phyloP scores from a whole-genome alignment of 2,797 vertebrate species.

The Pseudochaenichthys georgianus region DNA sequence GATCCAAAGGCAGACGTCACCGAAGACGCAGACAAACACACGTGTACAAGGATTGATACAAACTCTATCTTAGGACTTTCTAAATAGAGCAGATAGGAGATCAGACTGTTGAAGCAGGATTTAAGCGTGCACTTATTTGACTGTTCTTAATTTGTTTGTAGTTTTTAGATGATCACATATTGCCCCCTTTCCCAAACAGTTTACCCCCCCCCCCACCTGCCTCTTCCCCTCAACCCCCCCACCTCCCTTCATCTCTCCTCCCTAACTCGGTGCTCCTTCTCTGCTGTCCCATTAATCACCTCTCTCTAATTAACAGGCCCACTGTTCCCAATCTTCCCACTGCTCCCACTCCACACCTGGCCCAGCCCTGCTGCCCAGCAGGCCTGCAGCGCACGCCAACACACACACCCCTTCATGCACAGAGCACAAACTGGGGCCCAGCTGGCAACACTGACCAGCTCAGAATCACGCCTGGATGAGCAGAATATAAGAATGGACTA shows the following conservation, averaged over 20 bases:
- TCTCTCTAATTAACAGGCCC: slow-evolving; percentile 99
- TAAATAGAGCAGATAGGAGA: not conserved
- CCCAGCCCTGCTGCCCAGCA: slow-evolving; percentile 84
- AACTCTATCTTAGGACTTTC: not conserved
- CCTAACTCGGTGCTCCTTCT: slow-evolving; percentile 71
- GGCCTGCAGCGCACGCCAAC: slow-evolving; percentile 66
- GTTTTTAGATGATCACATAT: slow-evolving; percentile 33
- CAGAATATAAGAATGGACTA: slow-evolving; percentile 36
- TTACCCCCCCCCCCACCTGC: slow-evolving; percentile 40
- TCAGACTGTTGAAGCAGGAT: not conserved
- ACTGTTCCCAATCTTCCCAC: slow-evolving; percentile 82
- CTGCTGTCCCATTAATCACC: slow-evolving; percentile 94
- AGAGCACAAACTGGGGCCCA: slow-evolving; percentile 55
- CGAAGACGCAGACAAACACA: slow-evolving; percentile 23
- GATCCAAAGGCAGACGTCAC: slow-evolving; percentile 59
- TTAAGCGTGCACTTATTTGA: not conserved
- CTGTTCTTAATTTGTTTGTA: not conserved
- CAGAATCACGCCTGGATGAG: slow-evolving; percentile 44
- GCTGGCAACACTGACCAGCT: slow-evolving; percentile 76
- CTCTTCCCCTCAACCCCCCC: slow-evolving; percentile 51
- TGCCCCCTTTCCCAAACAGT: slow-evolving; percentile 42
- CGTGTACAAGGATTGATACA: slow-evolving; percentile 11
- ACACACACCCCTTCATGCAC: slow-evolving; percentile 37
- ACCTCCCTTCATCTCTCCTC: slow-evolving; percentile 64
- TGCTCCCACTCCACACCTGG: slow-evolving; percentile 89